Conservation (phyloP, 1,140 invertebrate species). For the Hermetia illucens region DNA sequence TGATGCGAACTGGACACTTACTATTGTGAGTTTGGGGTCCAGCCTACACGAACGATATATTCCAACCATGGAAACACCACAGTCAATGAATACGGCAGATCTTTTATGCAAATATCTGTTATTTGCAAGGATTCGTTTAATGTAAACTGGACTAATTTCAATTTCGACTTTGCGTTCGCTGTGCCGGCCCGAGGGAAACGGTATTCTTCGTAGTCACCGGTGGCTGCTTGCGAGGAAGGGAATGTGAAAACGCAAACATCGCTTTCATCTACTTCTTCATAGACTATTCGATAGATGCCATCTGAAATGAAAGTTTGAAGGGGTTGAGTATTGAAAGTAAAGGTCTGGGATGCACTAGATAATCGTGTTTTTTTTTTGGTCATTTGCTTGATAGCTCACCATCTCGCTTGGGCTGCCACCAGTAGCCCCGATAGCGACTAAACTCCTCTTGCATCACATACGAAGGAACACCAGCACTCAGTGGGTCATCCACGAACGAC, state of each 20-base stretch:
- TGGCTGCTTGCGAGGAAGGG: constrained; percentile 60
- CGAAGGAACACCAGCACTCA: constrained; percentile 83
- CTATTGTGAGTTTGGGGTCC: constrained; percentile 79
- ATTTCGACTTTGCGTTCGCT: constrained; percentile 73
- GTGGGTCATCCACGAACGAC: constrained; percentile 60
- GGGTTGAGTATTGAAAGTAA: no score
- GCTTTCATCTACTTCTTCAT: constrained; percentile 92
- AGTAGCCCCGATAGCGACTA: constrained; percentile 87
- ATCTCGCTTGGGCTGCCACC: constrained; percentile 80
- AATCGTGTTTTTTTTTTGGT: no score
- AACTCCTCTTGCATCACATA: constrained; percentile 99
- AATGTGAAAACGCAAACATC: constrained; percentile 85
- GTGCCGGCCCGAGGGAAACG: constrained; percentile 85
- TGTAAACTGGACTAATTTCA: constrained; percentile 79
- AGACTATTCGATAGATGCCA: constrained; percentile 75
- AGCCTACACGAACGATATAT: constrained; percentile 85
- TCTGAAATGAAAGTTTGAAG: constrained; percentile 30
- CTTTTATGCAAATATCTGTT: constrained; percentile 47
- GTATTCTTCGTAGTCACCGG: constrained; percentile 71
- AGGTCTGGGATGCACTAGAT: no score
- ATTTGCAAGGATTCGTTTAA: constrained; percentile 50
- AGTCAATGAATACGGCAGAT: constrained; percentile 55
- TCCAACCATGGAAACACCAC: constrained; percentile 83
- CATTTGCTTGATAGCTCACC: constrained; percentile 30
- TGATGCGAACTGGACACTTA: constrained; percentile 46